Percentiles rank a stretch among this genome's conserved stretches.
phyloP scores from a whole-genome alignment of 2,888 invertebrate genomes.

The Alentia gelatinosa region DNA sequence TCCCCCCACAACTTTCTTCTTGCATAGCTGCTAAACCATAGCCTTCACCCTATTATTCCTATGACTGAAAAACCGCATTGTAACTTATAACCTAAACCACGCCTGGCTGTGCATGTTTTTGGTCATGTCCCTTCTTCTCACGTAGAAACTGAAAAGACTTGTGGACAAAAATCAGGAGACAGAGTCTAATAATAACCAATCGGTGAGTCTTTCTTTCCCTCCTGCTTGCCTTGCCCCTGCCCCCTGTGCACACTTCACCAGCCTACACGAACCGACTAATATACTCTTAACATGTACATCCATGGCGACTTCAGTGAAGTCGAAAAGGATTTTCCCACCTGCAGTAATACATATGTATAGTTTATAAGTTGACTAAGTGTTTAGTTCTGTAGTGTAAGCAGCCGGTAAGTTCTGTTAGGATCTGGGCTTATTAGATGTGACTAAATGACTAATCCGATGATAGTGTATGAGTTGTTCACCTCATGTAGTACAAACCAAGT shows the following conservation, averaged over 20 bases:
- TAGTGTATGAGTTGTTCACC: not conserved
- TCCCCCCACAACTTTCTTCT: too few relatives aligned
- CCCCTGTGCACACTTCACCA: not conserved
- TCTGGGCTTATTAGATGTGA: not conserved
- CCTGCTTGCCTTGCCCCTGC: not conserved
- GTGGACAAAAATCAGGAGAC: not conserved
- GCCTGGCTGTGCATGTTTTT: not conserved
- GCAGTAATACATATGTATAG: too few relatives aligned
- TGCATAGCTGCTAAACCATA: too few relatives aligned
- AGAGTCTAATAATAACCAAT: conserved; percentile 5
- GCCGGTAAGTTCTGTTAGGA: not conserved
- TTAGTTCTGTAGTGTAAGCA: not conserved
- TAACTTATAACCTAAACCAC: too few relatives aligned
- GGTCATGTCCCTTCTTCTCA: not conserved
- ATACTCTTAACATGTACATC: not conserved
- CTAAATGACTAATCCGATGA: not conserved
- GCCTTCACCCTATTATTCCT: too few relatives aligned
- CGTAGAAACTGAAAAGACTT: conserved; percentile 31
- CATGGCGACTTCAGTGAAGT: not conserved
- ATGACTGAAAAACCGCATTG: too few relatives aligned
- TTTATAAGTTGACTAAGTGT: too few relatives aligned
- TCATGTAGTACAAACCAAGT: not conserved
- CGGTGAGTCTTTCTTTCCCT: conserved; percentile 12
- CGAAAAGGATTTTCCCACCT: not conserved
- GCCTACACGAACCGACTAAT: not conserved